Evolutionary conservation across 2,113 vertebrate species (phyloP).

Genomic region (Mobula birostris): DNA sequence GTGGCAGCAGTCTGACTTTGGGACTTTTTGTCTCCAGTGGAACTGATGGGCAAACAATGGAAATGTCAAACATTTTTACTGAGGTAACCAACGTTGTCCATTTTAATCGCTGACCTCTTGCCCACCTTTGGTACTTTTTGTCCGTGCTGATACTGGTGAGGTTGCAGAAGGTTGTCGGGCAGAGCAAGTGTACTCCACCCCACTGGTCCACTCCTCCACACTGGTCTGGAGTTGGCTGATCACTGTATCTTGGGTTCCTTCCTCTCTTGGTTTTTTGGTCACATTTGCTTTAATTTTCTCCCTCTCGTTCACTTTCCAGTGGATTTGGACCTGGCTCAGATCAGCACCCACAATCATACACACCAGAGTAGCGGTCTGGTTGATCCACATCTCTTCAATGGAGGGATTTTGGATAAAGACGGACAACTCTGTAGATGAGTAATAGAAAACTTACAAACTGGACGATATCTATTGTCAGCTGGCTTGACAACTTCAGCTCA

Average conservation of each 20-base stretch:
- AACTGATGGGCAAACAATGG: no score
- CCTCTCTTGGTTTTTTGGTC: not conserved
- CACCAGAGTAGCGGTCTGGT: not conserved
- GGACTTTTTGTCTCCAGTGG: no score
- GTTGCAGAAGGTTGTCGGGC: no score
- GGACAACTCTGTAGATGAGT: not conserved
- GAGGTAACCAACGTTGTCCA: no score
- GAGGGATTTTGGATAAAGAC: not conserved
- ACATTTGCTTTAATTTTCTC: not conserved
- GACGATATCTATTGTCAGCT: no score
- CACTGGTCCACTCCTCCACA: no score
- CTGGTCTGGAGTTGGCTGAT: not conserved
- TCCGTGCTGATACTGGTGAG: no score
- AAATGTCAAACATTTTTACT: no score
- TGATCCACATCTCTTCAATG: not conserved
- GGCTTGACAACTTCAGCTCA: no score
- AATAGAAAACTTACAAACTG: not conserved
- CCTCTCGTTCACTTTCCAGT: not conserved
- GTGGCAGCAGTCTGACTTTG: no score
- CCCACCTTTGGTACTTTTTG: no score
- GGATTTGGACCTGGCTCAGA: not conserved
- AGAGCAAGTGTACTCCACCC: no score
- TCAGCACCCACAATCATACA: not conserved
- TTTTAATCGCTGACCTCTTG: not conserved
- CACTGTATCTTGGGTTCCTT: not conserved